Evolutionary conservation across 2,888 invertebrate genomes (phyloP).

Genomic region (Epinotia bilunana): DNA sequence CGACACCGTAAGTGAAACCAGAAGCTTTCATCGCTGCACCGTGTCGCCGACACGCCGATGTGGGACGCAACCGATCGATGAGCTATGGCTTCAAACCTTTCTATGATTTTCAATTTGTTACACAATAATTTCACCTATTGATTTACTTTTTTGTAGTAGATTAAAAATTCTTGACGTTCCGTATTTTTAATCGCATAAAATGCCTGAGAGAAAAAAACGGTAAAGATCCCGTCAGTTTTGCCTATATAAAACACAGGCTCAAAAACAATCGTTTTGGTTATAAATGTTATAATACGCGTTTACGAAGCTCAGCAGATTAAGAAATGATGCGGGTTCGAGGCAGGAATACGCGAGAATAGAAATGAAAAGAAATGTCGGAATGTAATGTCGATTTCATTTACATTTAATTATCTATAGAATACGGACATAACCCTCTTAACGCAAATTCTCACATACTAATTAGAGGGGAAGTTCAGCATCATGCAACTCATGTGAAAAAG

Average conservation of each 20-base stretch:
- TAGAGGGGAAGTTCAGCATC: constrained; percentile 51
- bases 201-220: background rate
- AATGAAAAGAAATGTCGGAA: constrained; percentile 45
- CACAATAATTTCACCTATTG: constrained; percentile 27
- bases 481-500: constrained; percentile 48
- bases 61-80: constrained; percentile 42
- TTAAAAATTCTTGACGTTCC: constrained; percentile 18
- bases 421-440: constrained; percentile 54
- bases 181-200: constrained; percentile 9
- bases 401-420: constrained; percentile 61
- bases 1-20: constrained; percentile 67
- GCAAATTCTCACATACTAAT: constrained; percentile 63
- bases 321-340: constrained; percentile 33
- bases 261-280: constrained; percentile 2
- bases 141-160: background rate
- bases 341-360: constrained; percentile 18
- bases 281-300: too few species aligned
- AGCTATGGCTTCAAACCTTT: constrained; percentile 20
- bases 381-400: constrained; percentile 57
- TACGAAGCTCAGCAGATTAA: constrained; percentile 23
- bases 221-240: background rate
- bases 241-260: background rate
- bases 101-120: constrained; percentile 39
- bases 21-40: constrained; percentile 48
- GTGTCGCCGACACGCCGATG: constrained; percentile 15